Percentiles rank a stretch among this genome's conserved stretches.
Evolutionary conservation across 2,113 vertebrate species (phyloP).

Genomic region (Callocephalon fimbriatum): DNA sequence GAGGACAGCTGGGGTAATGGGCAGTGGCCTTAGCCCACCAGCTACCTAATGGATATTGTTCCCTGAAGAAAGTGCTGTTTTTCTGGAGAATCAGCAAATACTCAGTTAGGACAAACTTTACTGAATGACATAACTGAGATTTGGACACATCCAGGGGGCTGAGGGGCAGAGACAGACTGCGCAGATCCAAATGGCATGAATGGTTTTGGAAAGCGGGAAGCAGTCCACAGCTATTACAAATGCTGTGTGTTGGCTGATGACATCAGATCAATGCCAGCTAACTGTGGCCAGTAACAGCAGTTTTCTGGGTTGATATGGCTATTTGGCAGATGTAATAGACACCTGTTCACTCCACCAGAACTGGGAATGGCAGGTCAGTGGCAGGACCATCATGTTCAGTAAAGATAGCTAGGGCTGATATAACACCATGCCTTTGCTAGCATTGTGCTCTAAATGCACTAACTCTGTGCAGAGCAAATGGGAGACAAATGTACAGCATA

Average conservation of each 20-base stretch:
- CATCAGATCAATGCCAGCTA: not conserved
- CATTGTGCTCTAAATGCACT: not conserved
- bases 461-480: not conserved
- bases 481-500: not conserved
- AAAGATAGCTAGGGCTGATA: not conserved
- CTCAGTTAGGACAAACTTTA: not conserved
- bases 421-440: not conserved
- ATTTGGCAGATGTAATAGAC: not conserved
- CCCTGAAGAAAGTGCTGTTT: not conserved
- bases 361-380: not conserved
- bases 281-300: not conserved
- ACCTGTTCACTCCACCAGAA: not conserved
- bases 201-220: not conserved
- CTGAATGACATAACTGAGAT: not conserved
- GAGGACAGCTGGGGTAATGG: not conserved
- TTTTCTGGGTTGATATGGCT: not conserved
- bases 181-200: not conserved
- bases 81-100: not conserved
- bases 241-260: not conserved
- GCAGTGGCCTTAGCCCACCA: not conserved
- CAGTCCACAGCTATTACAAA: not conserved
- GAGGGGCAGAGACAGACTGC: not conserved
- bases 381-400: not conserved
- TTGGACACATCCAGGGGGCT: not conserved
- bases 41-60: rapidly evolving